Base-by-base conservation (phyloP, 1,140 invertebrate species). In the Leptoteleia sp. region DNA sequence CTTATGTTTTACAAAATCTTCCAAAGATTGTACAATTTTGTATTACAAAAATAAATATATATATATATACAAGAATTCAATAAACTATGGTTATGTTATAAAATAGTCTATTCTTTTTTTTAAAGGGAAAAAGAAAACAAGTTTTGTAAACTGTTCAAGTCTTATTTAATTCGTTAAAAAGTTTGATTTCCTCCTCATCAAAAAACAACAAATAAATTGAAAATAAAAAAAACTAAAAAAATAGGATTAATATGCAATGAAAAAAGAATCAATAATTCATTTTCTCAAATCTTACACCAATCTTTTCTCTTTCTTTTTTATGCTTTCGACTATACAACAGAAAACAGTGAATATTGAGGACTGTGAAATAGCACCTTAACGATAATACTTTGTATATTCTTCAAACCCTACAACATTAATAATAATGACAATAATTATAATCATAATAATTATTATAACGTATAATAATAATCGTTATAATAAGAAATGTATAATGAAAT, bases 81-180 rank as follows among this genome's bases (percentile, higher is more conserved):
- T n/a, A n/a, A n/a, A n/a, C n/a, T n/a, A n/a, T n/a, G n/a, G n/a
- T n/a, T n/a, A n/a, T n/a, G 22, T 25, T 25, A 6, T 3, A 25
- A 25, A 3, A 3, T 25, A 25, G 6, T 25, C 6, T 45, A 16
- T 19, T 29, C 25, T 43, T 2, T 2, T 1, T 22, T 7, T 3
- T 4, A n/a, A 12, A 40, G 13, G 11, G 9, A n/a, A n/a, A 27
- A 59, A 59, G 35, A 15, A 22, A 33, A 5, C 4, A 48, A 33
- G 12, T 5, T 0, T 12, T 12, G 12, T 55, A 1, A 68, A 68
- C 45, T 65, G 59, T 65, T 71, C 38, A 71, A 71, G 59, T 47
- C 57, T 59, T 59, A 27, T 77, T 71, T 77, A 59, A 70, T 77
- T 71, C 52, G n/a, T 77, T 77, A 72, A 67, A 78, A 72, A 78